Base-by-base conservation (phyloP, 2,888 invertebrate genomes). In the Aricia artaxerxes region DNA sequence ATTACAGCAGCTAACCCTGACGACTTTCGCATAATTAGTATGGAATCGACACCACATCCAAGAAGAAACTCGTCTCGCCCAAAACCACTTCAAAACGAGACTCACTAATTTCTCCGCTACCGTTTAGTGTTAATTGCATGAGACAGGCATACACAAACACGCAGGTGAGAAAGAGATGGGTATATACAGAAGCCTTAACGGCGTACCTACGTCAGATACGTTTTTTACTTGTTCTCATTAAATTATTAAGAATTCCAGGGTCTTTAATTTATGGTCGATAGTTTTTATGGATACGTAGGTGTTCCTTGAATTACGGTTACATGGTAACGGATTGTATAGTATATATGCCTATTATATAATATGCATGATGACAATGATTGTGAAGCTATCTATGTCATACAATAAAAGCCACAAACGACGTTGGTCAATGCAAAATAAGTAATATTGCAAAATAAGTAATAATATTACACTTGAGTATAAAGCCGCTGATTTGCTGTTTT, bases 21-120 rank as follows among this genome's bases (percentile, higher is more conserved):
- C 40, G 4, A 40, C 40, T 40, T 40, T 40, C 9, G 44, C 44
- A 44, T 2, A 44, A 44, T 49, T 2, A 9, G 49, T 49, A 49
- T 49, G 49, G 9, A 11, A 9, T 49, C 49, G 49, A 9, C 49
- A 31, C 31, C 64, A 31, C 31, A 64, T 64, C 64, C 64, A 24
- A 61, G 31, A 24, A 60, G 9, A n/a, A 60, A 24, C 7, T 64
- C 31, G n/a, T 61, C 31, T 0, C 31, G 1, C 9, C 69, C 69
- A 69, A 38, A 69, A 69, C 69, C 35, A 35, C 69, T 64, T 11
- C 64, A 64, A 69, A 38, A 69, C 69, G 35, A 16, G 69, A 35
- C 38, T 90, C 91, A 92, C 92, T 92, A 92, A 93, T 92, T 93
- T 93, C 92, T 91, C 89, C 89, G 92, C 93, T 92, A 92, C 93